A percentile compares a stretch with the other conserved stretches of the same genome.
Conservation (phyloP, 2,797 vertebrate genomes). For the Florisuga fusca region DNA sequence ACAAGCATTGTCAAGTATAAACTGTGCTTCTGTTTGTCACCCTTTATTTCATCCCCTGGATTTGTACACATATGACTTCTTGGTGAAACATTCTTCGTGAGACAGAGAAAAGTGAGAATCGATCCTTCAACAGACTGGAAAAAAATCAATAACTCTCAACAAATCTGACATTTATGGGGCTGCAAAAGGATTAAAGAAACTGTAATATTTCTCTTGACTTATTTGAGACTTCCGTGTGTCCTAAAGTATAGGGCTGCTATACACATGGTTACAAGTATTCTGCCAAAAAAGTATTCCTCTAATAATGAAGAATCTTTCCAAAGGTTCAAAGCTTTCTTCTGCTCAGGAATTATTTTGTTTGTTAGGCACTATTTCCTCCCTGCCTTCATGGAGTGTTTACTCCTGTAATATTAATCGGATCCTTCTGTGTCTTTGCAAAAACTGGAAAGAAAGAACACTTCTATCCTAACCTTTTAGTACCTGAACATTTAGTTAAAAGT, state of each 20-base stretch:
- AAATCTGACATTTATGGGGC: neutral
- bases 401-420: constrained; percentile 3
- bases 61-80: neutral
- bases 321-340: neutral
- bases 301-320: neutral
- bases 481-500: constrained; percentile 29
- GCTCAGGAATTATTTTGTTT: constrained; percentile 4
- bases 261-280: neutral
- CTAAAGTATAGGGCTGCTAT: neutral
- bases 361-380: neutral
- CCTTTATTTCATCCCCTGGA: neutral
- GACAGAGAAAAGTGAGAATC: constrained; percentile 27
- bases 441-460: neutral
- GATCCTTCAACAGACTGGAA: neutral
- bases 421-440: constrained; percentile 11
- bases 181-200: constrained; percentile 34
- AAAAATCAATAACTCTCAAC: neutral
- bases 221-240: neutral
- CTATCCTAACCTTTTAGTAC: neutral
- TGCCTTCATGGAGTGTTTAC: neutral
- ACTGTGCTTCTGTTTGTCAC: neutral
- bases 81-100: neutral
- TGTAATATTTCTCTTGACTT: constrained; percentile 1
- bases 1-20: neutral
- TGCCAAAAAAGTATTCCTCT: neutral